Conservation (phyloP, 2,113 vertebrate species). For the Anser brachyrhynchus region DNA sequence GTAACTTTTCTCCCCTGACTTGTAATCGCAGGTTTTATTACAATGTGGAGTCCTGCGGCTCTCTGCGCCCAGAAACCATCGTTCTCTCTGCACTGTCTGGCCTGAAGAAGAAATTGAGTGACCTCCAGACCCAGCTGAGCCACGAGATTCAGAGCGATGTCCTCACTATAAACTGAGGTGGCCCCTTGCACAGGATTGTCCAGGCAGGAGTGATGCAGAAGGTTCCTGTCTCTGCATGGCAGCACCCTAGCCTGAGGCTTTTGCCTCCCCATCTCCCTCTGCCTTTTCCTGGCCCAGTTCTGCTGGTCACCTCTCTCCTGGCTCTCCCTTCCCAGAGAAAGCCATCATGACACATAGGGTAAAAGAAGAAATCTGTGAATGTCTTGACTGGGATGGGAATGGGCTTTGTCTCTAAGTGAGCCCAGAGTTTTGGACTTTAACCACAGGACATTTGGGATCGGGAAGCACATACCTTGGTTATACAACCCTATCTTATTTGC, state of each 20-base stretch:
- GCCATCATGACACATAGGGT: background rate
- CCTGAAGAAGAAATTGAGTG: constrained; percentile 96
- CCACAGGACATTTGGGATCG: fast-evolving
- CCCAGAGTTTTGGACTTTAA: background rate
- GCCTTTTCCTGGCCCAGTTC: background rate
- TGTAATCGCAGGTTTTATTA: constrained; percentile 89
- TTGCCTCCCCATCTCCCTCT: background rate
- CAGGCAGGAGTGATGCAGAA: background rate
- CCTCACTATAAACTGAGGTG: constrained; percentile 90
- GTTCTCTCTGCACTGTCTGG: constrained; percentile 92
- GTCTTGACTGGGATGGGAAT: background rate
- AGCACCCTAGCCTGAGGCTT: background rate
- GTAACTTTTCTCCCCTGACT: background rate
- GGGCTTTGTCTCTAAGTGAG: background rate
- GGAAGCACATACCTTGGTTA: background rate
- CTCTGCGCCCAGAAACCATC: constrained; percentile 94
- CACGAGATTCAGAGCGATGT: constrained; percentile 97
- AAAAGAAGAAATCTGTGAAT: background rate
- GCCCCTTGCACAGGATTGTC: background rate
- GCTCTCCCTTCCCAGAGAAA: background rate
- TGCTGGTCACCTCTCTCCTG: background rate
- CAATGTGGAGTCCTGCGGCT: constrained; percentile 96
- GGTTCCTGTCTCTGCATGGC: background rate
- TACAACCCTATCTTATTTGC: background rate
- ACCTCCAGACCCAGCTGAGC: constrained; percentile 96